Conservation (phyloP, 2,888 invertebrate genomes). For the Dorcus hopei region DNA sequence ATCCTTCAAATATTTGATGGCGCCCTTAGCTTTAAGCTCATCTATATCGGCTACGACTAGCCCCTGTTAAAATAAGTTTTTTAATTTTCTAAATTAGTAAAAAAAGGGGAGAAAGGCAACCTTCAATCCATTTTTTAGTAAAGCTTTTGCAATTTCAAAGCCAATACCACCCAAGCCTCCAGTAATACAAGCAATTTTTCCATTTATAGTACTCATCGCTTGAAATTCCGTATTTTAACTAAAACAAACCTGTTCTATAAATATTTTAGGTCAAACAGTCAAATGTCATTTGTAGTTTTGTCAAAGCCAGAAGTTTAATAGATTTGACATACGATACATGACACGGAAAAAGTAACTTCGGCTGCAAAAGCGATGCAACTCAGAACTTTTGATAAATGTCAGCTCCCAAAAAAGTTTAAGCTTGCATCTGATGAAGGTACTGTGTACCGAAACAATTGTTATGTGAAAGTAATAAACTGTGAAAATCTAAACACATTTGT, state of each 20-base stretch:
- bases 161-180: conserved; percentile 16
- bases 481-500: too few species aligned
- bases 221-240: neutral
- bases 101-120: neutral
- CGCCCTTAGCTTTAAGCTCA: neutral
- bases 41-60: conserved; percentile 9
- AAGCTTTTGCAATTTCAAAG: conserved; percentile 9
- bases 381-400: too few species aligned
- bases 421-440: too few species aligned
- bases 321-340: too few species aligned
- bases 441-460: too few species aligned
- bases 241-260: neutral
- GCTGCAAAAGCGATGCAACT: too few species aligned
- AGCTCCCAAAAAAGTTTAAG: too few species aligned
- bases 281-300: neutral
- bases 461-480: too few species aligned
- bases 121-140: conserved; percentile 13
- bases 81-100: neutral
- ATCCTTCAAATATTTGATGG: conserved; percentile 1
- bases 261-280: neutral
- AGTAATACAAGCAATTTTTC: conserved; percentile 13
- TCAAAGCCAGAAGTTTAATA: too few species aligned
- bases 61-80: conserved; percentile 8
- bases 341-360: too few species aligned
- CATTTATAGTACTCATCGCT: neutral